These are phyloP conservation scores for Crypturellus tataupa DNA, from an alignment of 2,797 vertebrate genomes.

Conservation along the genomic window DNA sequence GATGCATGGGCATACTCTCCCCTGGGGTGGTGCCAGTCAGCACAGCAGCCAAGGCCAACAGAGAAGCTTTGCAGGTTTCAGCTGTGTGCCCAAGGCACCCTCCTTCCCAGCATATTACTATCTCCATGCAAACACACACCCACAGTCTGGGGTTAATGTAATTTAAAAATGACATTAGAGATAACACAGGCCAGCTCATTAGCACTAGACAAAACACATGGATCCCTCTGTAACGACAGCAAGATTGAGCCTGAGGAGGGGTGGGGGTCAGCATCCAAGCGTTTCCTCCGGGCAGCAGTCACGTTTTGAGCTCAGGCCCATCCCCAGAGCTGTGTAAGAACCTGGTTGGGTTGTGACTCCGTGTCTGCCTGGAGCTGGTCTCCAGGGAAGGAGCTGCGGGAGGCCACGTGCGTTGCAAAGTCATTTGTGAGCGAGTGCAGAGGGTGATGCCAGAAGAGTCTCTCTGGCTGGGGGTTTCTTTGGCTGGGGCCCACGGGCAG, in stretches of 20 bases:
- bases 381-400: not conserved
- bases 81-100: slow-evolving; percentile 72
- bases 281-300: not conserved
- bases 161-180: slow-evolving; percentile 65
- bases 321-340: not conserved
- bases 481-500: slow-evolving; percentile 31
- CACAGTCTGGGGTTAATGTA: slow-evolving; percentile 72
- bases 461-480: not conserved
- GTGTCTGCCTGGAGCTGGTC: not conserved
- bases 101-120: slow-evolving; percentile 60
- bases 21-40: slow-evolving; percentile 74
- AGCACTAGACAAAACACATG: slow-evolving; percentile 62
- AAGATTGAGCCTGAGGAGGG: not conserved
- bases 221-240: not conserved
- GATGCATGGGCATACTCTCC: slow-evolving; percentile 75
- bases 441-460: not conserved
- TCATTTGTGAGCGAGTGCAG: not conserved
- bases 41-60: slow-evolving; percentile 66
- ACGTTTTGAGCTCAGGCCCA: not conserved
- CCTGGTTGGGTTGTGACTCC: not conserved
- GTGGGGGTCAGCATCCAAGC: not conserved
- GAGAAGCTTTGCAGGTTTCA: slow-evolving; percentile 71
- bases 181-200: slow-evolving; percentile 65
- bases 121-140: slow-evolving; percentile 69
- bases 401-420: not conserved